These are phyloP conservation scores for Sitophilus oryzae DNA, from an alignment of 1,140 invertebrate species.

Conservation along the genomic window DNA sequence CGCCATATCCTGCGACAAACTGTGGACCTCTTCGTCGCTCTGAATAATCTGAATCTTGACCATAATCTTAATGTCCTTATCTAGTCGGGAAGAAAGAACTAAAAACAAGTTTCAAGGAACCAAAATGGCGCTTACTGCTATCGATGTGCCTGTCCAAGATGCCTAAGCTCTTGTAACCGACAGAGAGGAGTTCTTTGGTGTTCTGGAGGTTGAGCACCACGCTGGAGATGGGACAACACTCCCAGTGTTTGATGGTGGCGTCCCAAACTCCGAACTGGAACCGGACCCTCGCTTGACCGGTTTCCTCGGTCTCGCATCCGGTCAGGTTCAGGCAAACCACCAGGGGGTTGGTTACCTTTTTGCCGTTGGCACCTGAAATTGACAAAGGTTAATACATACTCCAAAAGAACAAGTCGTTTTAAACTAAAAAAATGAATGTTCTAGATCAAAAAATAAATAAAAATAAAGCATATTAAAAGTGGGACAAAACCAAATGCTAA, in stretches of 20 bases:
- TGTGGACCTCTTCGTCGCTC: conserved; percentile 48
- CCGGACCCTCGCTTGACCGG: conserved; percentile 46
- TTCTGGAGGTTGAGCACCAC: conserved; percentile 47
- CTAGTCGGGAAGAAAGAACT: conserved; percentile 26
- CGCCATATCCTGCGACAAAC: conserved; percentile 45
- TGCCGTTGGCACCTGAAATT: conserved; percentile 44
- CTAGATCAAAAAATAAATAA: no score
- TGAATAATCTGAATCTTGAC: conserved; percentile 50
- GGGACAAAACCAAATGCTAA: no score
- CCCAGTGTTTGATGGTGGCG: conserved; percentile 49
- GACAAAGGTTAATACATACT: no score
- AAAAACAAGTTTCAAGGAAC: conserved; percentile 8
- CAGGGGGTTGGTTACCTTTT: conserved; percentile 50
- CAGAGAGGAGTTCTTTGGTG: conserved; percentile 46
- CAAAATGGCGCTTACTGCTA: conserved; percentile 31
- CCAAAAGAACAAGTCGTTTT: no score
- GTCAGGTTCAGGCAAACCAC: conserved; percentile 52
- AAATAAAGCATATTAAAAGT: no score
- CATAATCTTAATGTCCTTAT: conserved; percentile 45
- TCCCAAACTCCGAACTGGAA: conserved; percentile 55
- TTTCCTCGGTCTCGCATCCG: conserved; percentile 40
- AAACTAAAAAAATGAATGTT: no score
- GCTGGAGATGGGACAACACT: conserved; percentile 49
- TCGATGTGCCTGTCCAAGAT: conserved; percentile 50
- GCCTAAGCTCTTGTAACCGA: conserved; percentile 50